Conservation (phyloP, 2,113 vertebrate species). For the Martes martes region DNA sequence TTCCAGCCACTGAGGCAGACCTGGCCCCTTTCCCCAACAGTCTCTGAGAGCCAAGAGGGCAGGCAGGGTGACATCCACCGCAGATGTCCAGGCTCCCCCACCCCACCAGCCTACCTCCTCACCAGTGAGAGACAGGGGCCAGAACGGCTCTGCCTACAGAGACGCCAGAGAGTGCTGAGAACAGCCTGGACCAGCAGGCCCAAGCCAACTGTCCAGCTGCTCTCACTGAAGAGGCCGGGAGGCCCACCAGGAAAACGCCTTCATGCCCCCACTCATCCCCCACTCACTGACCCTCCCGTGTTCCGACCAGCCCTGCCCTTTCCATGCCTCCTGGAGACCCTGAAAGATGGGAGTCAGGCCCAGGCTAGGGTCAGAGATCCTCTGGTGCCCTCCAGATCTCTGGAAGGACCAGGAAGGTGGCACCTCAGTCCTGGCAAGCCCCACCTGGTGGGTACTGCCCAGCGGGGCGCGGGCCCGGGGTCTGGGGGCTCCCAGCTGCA, state of each 20-base stretch:
- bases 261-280: not conserved
- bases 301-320: not conserved
- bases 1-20: not conserved
- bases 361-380: not conserved
- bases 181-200: not conserved
- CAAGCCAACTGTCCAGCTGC: not conserved
- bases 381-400: not conserved
- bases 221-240: not conserved
- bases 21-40: not conserved
- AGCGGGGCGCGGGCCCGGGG: not conserved
- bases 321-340: not conserved
- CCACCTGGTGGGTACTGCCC: conserved; percentile 55
- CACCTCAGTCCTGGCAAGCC: not conserved
- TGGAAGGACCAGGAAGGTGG: not conserved
- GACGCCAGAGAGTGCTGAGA: not conserved
- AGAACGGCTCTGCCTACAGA: not conserved
- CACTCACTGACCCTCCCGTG: not conserved
- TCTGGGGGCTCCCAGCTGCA: not conserved
- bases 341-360: not conserved
- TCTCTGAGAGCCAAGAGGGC: not conserved
- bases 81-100: not conserved
- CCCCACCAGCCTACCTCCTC: not conserved
- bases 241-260: not conserved
- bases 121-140: not conserved
- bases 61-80: not conserved